Evolutionary conservation across 2,797 vertebrate genomes (phyloP), one percentile per base, ranked within the genome.

Genomic region (Champsocephalus gunnari): DNA sequence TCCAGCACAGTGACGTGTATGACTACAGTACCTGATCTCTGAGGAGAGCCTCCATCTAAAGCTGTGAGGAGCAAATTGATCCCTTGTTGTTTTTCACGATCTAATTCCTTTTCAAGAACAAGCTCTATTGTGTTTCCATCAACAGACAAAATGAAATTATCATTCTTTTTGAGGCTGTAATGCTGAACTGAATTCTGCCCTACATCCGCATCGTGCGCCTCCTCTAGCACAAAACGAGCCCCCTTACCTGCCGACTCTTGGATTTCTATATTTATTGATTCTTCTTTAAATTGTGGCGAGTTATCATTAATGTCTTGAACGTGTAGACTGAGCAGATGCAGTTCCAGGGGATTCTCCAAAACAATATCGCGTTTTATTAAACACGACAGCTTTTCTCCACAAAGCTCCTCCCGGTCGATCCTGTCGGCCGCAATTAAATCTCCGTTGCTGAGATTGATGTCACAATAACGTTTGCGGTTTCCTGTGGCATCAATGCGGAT

Each of bases 241-340:
- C 92, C 93, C 11, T 62, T 91, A 1, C 1, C 21, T 21, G 90
- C 64, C 0, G 77, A 91, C 0, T 94, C 92, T 0, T 0, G 2
- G 0, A 94, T 94, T 81, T 94, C 34, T 6, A 34, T 34, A 34
- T 8, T 34, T 8, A 34, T 34, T 6, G 7, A 34, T 34, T 84
- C 66, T 0, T 55, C 84, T 0, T 79, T 83, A 49, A 93, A 94
- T 1, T 72, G 4, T 0, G 93, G 93, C 0, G 84, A 68, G 7
- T 94, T 94, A 28, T 94, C 93, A 41, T 94, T 94, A 8, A 94
- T 49, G 44, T 94, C 93, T 47, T 92, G 76, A 21, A 94, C 73
- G 0, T 89, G 85, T 0, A 94, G 47, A 43, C 32, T 73, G 1
- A 94, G 21, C 0, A 67, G 85, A 44, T 89, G 86, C 0, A 92